phyloP scores from a whole-genome alignment of 1,140 invertebrate genomes.

The Drosophila sechellia region DNA sequence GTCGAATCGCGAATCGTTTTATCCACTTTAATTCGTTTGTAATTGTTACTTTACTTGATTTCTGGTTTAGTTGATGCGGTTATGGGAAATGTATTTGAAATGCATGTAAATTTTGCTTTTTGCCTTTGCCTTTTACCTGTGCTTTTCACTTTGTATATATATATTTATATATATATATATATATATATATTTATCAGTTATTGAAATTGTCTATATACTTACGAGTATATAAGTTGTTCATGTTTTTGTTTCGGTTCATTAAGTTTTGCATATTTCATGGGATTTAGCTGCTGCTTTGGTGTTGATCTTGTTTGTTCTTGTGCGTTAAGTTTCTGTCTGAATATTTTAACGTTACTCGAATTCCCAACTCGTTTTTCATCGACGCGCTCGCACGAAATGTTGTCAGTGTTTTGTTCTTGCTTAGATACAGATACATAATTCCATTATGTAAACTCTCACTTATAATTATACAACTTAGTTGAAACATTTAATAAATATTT shows the following conservation, averaged over 20 bases:
- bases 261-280: constrained; percentile 3
- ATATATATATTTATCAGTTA: constrained; percentile 63
- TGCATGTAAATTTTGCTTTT: constrained; percentile 67
- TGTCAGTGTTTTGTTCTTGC: constrained; percentile 13
- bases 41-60: constrained; percentile 51
- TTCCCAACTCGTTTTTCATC: constrained; percentile 12
- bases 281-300: constrained; percentile 32
- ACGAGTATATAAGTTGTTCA: constrained; percentile 39
- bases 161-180: constrained; percentile 1
- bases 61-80: constrained; percentile 46
- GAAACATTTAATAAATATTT: constrained; percentile 79
- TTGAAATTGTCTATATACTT: constrained; percentile 71
- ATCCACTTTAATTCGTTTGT: constrained; percentile 44
- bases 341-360: constrained; percentile 8
- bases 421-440: constrained; percentile 71
- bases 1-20: not conserved
- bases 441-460: constrained; percentile 73
- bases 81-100: constrained; percentile 79
- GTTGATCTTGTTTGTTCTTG: constrained; percentile 36
- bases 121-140: constrained; percentile 53
- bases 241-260: constrained; percentile 1
- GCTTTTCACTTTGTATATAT: constrained; percentile 32
- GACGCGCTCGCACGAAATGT: constrained; percentile 5
- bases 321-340: constrained; percentile 49
- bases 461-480: constrained; percentile 82